Percentiles rank a stretch among this genome's conserved stretches.
These are phyloP conservation scores for Chanos chanos DNA, from an alignment of 2,797 vertebrate genomes.

Conservation along the genomic window DNA sequence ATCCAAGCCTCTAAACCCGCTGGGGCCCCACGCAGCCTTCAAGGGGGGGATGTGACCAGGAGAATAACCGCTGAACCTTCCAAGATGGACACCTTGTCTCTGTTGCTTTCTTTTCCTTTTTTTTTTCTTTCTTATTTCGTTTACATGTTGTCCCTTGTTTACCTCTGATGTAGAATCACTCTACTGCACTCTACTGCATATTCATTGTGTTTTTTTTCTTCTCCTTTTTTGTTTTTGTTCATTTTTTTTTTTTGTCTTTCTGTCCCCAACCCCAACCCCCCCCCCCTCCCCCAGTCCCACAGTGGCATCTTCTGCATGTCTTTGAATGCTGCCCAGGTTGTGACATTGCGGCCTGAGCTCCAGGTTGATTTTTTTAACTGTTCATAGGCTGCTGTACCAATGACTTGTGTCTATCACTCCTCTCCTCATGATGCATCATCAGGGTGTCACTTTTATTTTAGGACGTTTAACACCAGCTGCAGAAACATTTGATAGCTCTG, in stretches of 20 bases:
- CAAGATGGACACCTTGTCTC: conserved; percentile 99
- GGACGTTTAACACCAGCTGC: conserved; percentile 5
- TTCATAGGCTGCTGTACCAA: conserved; percentile 70
- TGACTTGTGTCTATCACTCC: conserved; percentile 50
- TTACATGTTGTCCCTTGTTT: conserved; percentile 86
- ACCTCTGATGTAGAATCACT: conserved; percentile 68
- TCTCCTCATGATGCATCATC: conserved; percentile 16
- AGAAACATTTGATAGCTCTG: conserved; percentile 25
- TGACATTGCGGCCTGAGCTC: conserved; percentile 68
- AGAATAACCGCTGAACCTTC: conserved; percentile 89
- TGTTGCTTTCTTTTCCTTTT: conserved; percentile 79
- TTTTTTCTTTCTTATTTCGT: conserved; percentile 66
- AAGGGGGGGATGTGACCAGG: conserved; percentile 96
- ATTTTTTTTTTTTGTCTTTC: conserved; percentile 63
- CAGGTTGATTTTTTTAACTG: conserved; percentile 64
- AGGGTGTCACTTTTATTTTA: conserved; percentile 30
- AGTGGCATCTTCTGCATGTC: conserved; percentile 71
- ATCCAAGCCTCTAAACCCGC: conserved; percentile 99
- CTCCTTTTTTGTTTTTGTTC: conserved; percentile 63
- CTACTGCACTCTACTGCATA: conserved; percentile 60
- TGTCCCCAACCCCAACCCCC: conserved; percentile 54
- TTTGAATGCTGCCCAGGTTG: conserved; percentile 76
- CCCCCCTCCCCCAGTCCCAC: conserved; percentile 55
- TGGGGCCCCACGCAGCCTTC: conserved; percentile 96
- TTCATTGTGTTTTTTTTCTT: conserved; percentile 64